phyloP scores from a whole-genome alignment of 1,140 invertebrate genomes.

The Drosophila lacertosa region DNA sequence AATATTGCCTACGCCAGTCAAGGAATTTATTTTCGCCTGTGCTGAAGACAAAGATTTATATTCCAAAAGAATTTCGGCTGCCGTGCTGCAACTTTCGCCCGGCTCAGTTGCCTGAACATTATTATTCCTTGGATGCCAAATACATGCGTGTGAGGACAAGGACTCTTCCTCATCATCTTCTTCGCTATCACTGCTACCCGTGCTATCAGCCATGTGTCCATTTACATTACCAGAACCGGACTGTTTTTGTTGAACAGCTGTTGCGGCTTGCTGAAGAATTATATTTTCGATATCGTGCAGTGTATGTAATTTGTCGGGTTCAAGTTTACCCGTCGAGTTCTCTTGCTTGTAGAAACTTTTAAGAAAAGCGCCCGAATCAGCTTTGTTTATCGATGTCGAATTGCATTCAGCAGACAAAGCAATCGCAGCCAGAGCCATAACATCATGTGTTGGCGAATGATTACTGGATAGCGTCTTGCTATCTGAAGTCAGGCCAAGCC shows the following conservation, averaged over 20 bases:
- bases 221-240: constrained; percentile 13
- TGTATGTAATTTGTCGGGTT: constrained; percentile 25
- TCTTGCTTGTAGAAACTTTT: constrained; percentile 4
- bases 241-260: constrained; percentile 1
- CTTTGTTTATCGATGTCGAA: neutral
- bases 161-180: constrained; percentile 15
- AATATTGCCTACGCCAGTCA: neutral
- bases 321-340: neutral
- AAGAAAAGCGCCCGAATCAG: neutral
- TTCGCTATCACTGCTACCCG: constrained; percentile 8
- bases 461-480: neutral
- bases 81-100: constrained; percentile 39
- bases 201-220: constrained; percentile 3
- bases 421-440: constrained; percentile 71
- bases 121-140: constrained; percentile 62
- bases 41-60: constrained; percentile 51
- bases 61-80: constrained; percentile 75
- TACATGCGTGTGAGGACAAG: constrained; percentile 45
- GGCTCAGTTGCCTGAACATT: constrained; percentile 9
- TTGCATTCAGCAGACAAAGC: constrained; percentile 56
- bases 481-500: constrained; percentile 45
- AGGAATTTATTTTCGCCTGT: constrained; percentile 10
- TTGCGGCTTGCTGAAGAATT: constrained; percentile 49
- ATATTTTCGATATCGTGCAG: constrained; percentile 64
- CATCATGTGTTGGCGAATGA: constrained; percentile 44